Evolutionary conservation across 2,797 vertebrate species (phyloP).

Genomic region (Oryzias dopingdopingensis): DNA sequence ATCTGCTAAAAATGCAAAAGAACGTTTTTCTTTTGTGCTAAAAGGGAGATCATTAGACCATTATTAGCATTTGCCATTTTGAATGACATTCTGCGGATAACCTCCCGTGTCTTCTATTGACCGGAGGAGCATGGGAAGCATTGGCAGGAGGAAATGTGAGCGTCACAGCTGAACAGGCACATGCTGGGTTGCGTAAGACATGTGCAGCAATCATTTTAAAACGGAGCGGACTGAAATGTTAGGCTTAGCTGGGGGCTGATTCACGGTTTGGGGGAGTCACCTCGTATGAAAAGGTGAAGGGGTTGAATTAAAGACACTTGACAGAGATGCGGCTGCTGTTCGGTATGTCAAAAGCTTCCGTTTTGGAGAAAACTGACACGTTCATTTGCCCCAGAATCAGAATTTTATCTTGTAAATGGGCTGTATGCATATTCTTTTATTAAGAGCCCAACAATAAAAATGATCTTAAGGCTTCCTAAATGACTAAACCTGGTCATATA

Average conservation of each 20-base stretch:
- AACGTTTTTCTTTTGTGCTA: background rate
- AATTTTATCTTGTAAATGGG: background rate
- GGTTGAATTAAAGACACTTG: background rate
- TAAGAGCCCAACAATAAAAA: too few species aligned
- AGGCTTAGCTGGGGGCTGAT: background rate
- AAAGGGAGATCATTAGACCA: conserved; percentile 17
- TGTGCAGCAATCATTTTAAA: background rate
- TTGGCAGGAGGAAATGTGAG: conserved; percentile 5
- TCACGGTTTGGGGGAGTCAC: conserved; percentile 11
- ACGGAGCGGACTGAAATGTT: background rate
- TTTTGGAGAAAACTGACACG: too few species aligned
- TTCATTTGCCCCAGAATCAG: background rate
- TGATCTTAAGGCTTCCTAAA: too few species aligned
- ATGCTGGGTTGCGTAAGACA: conserved; percentile 12
- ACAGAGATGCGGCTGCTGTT: too few species aligned
- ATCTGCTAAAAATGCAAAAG: background rate
- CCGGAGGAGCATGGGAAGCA: conserved; percentile 2
- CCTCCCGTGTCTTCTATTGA: conserved; percentile 20
- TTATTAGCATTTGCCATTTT: conserved; percentile 22
- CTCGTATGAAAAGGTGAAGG: conserved; percentile 7
- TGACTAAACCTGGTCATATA: too few species aligned
- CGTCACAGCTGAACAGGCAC: background rate
- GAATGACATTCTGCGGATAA: conserved; percentile 22
- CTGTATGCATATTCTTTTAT: background rate
- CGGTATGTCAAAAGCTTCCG: too few species aligned